A percentile compares a stretch with the other conserved stretches of the same genome.
Evolutionary conservation across 2,888 invertebrate species (phyloP).

Genomic region (Epinotia nisella): DNA sequence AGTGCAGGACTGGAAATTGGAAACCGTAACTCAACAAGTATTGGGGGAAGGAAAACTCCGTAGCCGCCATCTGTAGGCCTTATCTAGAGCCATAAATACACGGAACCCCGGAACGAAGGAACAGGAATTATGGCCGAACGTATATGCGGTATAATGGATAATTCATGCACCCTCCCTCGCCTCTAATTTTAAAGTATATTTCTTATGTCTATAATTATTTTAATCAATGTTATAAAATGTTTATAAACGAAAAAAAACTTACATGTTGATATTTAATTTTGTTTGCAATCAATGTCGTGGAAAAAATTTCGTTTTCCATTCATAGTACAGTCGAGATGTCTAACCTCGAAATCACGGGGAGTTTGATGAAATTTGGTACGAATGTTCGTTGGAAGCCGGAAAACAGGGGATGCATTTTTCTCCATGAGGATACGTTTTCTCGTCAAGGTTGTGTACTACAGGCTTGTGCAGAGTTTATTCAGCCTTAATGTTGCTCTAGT

Average conservation of each 20-base stretch:
- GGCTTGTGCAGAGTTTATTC: too few relatives aligned
- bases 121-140: slow-evolving; percentile 78
- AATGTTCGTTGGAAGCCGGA: too few relatives aligned
- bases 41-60: slow-evolving; percentile 82
- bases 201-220: slow-evolving; percentile 70
- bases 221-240: slow-evolving; percentile 45
- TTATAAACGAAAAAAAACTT: slow-evolving; percentile 30
- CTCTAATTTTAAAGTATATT: slow-evolving; percentile 75
- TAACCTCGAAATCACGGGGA: too few relatives aligned
- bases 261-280: not conserved
- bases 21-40: slow-evolving; percentile 84
- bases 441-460: too few relatives aligned
- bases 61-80: slow-evolving; percentile 81
- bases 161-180: slow-evolving; percentile 80
- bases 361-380: too few relatives aligned
- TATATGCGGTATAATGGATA: slow-evolving; percentile 78
- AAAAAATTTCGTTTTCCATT: not conserved
- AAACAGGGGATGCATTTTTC: too few relatives aligned
- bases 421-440: too few relatives aligned
- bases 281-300: slow-evolving; percentile 2
- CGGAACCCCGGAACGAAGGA: slow-evolving; percentile 73
- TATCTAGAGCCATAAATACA: slow-evolving; percentile 81
- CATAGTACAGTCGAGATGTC: too few relatives aligned
- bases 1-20: slow-evolving; percentile 81
- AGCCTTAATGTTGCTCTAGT: too few relatives aligned